Evolutionary conservation across 2,797 vertebrate genomes (phyloP), one percentile per base, ranked within the genome.

Genomic region (Lacerta bilineata): DNA sequence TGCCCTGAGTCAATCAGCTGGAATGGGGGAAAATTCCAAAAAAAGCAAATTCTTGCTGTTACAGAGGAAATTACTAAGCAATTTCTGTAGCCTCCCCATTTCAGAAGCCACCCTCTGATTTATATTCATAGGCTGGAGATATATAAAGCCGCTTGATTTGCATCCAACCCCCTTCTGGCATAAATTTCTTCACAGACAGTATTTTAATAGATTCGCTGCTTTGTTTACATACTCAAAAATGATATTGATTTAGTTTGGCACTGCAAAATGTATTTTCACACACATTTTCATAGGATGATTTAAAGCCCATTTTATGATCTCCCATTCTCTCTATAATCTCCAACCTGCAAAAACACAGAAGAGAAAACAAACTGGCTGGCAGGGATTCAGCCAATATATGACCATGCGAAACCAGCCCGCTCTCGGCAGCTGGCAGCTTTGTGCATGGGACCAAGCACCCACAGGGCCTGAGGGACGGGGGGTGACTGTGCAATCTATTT

Each of bases 191-290:
- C 39, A 20, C 71, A 76, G 86, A 66, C 86, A 68, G 71, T 46
- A 87, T 88, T 88, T 88, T 88, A 88, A 83, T 83, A 88, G 80
- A 46, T 55, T 27, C 1, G n/a, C 61, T 11, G 72, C 55, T 83
- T 68, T 88, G 80, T 88, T 88, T 83, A 83, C 55, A 83, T 66
- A 82, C 72, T 83, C 71, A 46, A 29, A 83, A 82, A 68, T 33
- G 55, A 13, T 76, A 88, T 36, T 83, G 86, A 83, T 75, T 76
- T 50, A 36, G 59, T 27, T 33, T 13, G n/a, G 59, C 36, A 6
- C 71, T 6, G n/a, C 59, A 68, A 20, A 50, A 43, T 8, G 8
- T 39, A 39, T 50, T 66, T 68, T 20, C 59, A 10, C 86, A 29
- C 80, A 36, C 25, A 8, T 15, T 83, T 68, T 66, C 80, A 50